Evolutionary conservation across 2,797 vertebrate species (phyloP), one percentile per base, ranked within the genome.

Genomic region (Thunnus albacares): DNA sequence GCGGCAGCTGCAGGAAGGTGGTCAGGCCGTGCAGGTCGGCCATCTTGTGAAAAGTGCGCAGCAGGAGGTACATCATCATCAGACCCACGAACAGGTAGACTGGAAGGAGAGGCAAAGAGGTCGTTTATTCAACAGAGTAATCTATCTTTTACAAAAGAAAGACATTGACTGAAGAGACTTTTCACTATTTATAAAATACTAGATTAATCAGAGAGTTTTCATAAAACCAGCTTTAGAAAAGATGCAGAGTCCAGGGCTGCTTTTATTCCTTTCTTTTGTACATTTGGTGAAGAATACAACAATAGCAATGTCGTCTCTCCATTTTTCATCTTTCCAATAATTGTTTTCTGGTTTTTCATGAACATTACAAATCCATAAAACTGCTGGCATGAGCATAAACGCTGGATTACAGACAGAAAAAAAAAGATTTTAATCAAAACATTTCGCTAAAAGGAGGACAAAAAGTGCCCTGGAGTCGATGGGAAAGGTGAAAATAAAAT

Each of bases 11-110:
- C 89, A 92, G 91, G 84, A 93, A 93, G 79, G 91, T 91, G 30
- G 87, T 97, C 86, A 95, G 94, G 84, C 97, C 97, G 64, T 95
- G 95, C 79, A 93, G 87, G 86, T 96, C 96, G 1, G 96, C 95
- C 89, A 96, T 89, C 20, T 92, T 96, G 90, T 96, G 96, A 90
- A 97, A 96, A 28, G 96, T 94, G 63, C 96, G 96, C n/a, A 98
- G 94, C 38, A 97, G 58, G n/a, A 98, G 89, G 85, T 96, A 96
- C 93, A 97, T 96, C 91, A 95, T 94, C 82, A 96, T 95, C 82
- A 96, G 91, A 18, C 97, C 97, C 83, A 95, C 26, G 47, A 96
- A 96, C 80, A 93, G 93, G 93, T 96, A 96, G 70, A 94, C 96
- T 97, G 85, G 12, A 71, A 55, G n/a, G 35, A 66, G 41, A 28